phyloP scores from a whole-genome alignment of 2,113 vertebrate genomes.

The Vulpes vulpes region DNA sequence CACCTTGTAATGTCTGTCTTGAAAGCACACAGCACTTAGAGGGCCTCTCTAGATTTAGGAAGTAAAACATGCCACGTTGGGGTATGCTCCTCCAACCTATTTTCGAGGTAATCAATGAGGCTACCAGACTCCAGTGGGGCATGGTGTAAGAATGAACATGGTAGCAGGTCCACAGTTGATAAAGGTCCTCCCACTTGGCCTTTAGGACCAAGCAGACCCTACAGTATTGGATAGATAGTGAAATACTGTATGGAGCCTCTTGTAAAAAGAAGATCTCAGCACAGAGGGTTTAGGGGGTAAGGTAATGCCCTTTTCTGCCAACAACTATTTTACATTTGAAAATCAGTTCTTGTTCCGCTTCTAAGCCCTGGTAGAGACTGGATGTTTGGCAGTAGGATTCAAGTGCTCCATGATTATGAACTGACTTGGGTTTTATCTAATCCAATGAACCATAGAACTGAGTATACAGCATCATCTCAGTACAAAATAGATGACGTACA shows the following conservation, averaged over 20 bases:
- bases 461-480: neutral
- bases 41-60: neutral
- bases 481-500: neutral
- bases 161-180: neutral
- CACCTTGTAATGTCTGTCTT: neutral
- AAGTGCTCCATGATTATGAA: neutral
- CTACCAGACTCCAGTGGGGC: neutral
- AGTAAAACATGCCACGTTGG: neutral
- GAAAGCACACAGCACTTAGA: neutral
- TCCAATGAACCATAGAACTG: neutral
- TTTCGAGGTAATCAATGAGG: neutral
- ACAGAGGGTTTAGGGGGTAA: neutral
- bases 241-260: neutral
- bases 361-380: neutral
- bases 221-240: neutral
- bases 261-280: neutral
- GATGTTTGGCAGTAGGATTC: neutral
- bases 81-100: neutral
- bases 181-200: neutral
- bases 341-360: neutral
- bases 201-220: neutral
- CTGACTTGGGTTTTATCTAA: neutral
- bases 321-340: neutral
- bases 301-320: neutral
- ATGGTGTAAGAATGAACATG: neutral